Evolutionary conservation across 2,888 invertebrate species (phyloP).

Genomic region (Pycnomerus fuliginosus): DNA sequence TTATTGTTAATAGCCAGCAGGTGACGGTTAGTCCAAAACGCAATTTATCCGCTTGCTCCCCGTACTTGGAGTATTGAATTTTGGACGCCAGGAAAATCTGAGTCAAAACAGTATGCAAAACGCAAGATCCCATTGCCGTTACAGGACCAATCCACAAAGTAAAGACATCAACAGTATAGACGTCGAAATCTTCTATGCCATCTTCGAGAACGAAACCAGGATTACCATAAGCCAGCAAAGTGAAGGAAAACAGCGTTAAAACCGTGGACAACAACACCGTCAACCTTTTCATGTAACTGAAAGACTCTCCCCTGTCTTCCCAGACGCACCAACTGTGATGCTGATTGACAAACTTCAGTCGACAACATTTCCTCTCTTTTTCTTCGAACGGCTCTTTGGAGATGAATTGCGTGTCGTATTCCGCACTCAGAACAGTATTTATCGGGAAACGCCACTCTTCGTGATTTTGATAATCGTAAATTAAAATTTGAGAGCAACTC

Average conservation of each 20-base stretch:
- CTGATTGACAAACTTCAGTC: no score
- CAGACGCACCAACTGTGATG: no score
- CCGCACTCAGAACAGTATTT: no score
- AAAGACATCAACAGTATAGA: background rate
- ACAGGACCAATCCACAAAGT: background rate
- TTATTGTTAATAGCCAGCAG: slow-evolving; percentile 17
- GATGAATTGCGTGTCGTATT: no score
- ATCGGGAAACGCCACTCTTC: no score
- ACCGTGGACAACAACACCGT: background rate
- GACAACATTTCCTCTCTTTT: no score
- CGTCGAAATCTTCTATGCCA: background rate
- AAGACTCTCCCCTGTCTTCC: no score
- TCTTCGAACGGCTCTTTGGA: no score
- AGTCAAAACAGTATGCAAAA: background rate
- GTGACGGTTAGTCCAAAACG: background rate
- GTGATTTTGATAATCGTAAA: no score
- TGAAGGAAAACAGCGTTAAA: background rate
- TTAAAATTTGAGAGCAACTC: no score
- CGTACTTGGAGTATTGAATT: background rate
- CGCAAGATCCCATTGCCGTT: background rate
- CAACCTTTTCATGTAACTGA: no score
- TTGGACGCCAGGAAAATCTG: background rate
- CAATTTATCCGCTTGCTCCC: background rate
- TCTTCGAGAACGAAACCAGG: background rate
- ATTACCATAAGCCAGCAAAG: background rate